Conservation (phyloP, 2,113 vertebrate species). For the Neolamprologus hecqui region DNA sequence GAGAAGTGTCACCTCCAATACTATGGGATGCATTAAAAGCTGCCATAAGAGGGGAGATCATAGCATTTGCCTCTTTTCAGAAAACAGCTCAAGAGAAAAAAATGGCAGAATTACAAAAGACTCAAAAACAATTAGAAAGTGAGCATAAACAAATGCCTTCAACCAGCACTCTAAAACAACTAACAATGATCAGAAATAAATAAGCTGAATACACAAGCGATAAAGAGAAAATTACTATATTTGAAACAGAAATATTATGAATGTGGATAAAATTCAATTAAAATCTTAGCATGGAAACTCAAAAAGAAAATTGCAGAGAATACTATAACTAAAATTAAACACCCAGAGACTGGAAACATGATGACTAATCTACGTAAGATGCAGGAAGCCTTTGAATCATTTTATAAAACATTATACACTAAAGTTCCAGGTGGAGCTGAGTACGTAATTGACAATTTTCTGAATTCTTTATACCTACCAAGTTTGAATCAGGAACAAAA, state of each 20-base stretch:
- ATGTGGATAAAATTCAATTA: not conserved
- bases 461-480: not conserved
- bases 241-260: not conserved
- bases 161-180: too few relatives aligned
- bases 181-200: too few relatives aligned
- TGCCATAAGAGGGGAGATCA: rapidly evolving
- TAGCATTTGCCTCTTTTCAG: not conserved
- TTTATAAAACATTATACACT: not conserved
- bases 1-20: not conserved
- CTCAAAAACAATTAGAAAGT: too few relatives aligned
- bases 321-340: not conserved
- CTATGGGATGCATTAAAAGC: not conserved
- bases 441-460: not conserved
- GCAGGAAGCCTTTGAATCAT: not conserved
- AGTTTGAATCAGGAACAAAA: not conserved
- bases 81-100: not conserved
- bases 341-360: not conserved
- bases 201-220: too few relatives aligned
- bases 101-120: not conserved
- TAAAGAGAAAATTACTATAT: too few relatives aligned
- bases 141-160: too few relatives aligned
- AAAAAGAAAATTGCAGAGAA: not conserved
- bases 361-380: not conserved
- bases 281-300: not conserved
- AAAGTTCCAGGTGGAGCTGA: not conserved